These are phyloP conservation scores for Eupithecia tripunctaria DNA, from an alignment of 2,888 invertebrate species.

Conservation along the genomic window DNA sequence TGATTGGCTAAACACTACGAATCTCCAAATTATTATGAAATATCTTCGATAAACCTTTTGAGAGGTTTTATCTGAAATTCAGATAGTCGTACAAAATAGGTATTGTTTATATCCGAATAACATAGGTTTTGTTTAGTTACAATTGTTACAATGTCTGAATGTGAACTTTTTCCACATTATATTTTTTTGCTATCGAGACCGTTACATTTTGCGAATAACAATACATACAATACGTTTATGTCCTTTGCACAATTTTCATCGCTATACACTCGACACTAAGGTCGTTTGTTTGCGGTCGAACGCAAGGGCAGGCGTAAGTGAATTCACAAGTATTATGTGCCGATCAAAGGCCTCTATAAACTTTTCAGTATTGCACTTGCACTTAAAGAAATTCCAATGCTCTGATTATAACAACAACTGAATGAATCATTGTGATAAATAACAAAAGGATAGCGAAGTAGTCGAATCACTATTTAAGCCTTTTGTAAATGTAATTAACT, in stretches of 20 bases:
- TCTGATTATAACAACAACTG: constrained; percentile 7
- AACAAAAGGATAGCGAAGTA: background rate
- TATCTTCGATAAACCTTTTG: background rate
- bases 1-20: background rate
- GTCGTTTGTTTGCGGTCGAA: constrained; percentile 52
- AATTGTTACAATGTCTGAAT: background rate
- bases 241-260: constrained; percentile 52
- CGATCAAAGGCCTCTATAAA: background rate
- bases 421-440: constrained; percentile 2
- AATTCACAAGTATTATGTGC: constrained; percentile 19
- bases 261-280: constrained; percentile 59
- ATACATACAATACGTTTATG: constrained; percentile 17
- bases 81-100: background rate
- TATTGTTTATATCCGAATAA: background rate
- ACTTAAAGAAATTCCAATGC: background rate
- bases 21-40: background rate
- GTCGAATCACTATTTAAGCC: background rate
- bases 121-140: background rate
- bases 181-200: constrained; percentile 2
- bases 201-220: constrained; percentile 14
- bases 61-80: background rate
- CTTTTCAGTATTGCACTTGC: constrained; percentile 11
- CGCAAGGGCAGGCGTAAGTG: constrained; percentile 49
- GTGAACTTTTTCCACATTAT: background rate
- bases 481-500: background rate